phyloP scores from a whole-genome alignment of 2,797 vertebrate genomes.

The Xenentodon cancila region DNA sequence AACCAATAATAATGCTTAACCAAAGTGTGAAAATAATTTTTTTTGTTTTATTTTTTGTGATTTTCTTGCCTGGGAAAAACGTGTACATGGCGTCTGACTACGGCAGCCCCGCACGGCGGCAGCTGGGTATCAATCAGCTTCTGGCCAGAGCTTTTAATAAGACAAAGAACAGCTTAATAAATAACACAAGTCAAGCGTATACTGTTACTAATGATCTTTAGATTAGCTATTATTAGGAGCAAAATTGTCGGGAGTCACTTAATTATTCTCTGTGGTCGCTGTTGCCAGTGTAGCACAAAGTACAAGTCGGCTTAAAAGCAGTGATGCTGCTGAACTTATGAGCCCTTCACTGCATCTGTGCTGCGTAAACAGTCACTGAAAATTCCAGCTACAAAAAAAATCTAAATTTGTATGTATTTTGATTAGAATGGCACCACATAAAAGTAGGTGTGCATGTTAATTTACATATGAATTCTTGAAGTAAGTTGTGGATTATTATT shows the following conservation, averaged over 20 bases:
- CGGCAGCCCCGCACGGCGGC: slow-evolving; percentile 26
- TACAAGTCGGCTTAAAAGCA: slow-evolving; percentile 20
- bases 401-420: slow-evolving; percentile 7
- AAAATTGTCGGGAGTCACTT: slow-evolving; percentile 77
- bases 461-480: too few relatives aligned
- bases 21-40: slow-evolving; percentile 61
- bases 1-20: slow-evolving; percentile 47
- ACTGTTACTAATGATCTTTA: slow-evolving; percentile 78
- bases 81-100: slow-evolving; percentile 24
- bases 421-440: not conserved
- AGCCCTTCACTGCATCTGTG: not conserved
- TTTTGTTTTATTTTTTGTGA: slow-evolving; percentile 38
- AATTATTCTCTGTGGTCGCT: slow-evolving; percentile 73
- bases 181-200: slow-evolving; percentile 75
- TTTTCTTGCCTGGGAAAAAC: slow-evolving; percentile 60
- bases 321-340: slow-evolving; percentile 43
- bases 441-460: too few relatives aligned
- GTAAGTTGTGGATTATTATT: too few relatives aligned
- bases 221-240: slow-evolving; percentile 78
- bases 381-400: slow-evolving; percentile 36
- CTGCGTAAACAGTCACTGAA: slow-evolving; percentile 28
- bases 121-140: slow-evolving; percentile 67
- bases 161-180: slow-evolving; percentile 75
- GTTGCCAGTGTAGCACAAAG: slow-evolving; percentile 49
- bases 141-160: slow-evolving; percentile 65